phyloP scores from a whole-genome alignment of 2,113 vertebrate species.

The Plotosus lineatus region DNA sequence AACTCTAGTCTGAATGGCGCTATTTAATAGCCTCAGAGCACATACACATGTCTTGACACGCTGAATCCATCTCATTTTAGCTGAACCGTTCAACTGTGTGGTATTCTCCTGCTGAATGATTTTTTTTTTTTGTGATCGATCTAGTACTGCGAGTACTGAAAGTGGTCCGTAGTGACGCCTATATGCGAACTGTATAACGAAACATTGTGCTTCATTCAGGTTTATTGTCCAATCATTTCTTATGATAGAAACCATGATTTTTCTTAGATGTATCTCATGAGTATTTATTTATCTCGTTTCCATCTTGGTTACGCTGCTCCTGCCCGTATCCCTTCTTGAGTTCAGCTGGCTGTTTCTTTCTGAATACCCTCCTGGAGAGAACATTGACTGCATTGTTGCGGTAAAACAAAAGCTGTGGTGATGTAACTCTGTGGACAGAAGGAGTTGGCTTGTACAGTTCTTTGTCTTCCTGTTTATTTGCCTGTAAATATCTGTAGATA shows the following conservation, averaged over 20 bases:
- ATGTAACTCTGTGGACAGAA: slow-evolving; percentile 55
- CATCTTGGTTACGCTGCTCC: neutral
- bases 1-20: slow-evolving; percentile 36
- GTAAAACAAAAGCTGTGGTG: slow-evolving; percentile 67
- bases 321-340: neutral
- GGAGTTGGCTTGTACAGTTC: slow-evolving; percentile 9
- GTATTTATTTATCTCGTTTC: neutral
- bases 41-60: neutral
- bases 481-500: neutral
- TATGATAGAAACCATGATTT: neutral
- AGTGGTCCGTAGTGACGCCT: neutral
- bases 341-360: slow-evolving; percentile 35
- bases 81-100: slow-evolving; percentile 13
- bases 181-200: neutral
- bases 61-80: slow-evolving; percentile 20
- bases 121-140: too few relatives aligned
- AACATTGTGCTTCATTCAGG: neutral
- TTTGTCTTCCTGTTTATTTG: neutral
- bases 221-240: neutral
- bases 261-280: neutral
- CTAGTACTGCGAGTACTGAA: too few relatives aligned
- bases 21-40: slow-evolving; percentile 29
- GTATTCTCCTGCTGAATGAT: neutral
- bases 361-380: slow-evolving; percentile 52
- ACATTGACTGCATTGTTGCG: slow-evolving; percentile 73